Conservation (phyloP, 2,888 invertebrate species). For the Eilema sororculum region DNA sequence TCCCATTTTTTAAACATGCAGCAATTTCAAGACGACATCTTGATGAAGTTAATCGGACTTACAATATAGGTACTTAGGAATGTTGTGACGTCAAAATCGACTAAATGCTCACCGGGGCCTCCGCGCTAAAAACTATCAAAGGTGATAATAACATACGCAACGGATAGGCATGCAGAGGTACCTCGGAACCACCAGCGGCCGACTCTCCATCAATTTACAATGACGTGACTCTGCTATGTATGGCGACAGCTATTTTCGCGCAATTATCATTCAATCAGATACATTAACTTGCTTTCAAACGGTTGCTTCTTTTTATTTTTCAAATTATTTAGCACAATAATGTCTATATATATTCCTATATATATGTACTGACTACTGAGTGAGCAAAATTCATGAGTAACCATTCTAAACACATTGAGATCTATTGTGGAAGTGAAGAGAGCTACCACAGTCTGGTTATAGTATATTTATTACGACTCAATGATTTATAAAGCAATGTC, state of each 20-base stretch:
- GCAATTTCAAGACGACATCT: constrained; percentile 30
- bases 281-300: constrained; percentile 6
- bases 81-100: constrained; percentile 54
- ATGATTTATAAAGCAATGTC: too few relatives aligned
- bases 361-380: background rate
- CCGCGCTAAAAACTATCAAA: constrained; percentile 65
- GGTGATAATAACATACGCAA: constrained; percentile 70
- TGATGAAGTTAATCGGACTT: constrained; percentile 35
- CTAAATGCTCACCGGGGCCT: constrained; percentile 55
- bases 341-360: background rate
- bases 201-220: constrained; percentile 35
- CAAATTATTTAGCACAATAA: constrained; percentile 8
- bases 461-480: too few relatives aligned
- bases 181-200: constrained; percentile 13
- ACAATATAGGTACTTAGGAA: constrained; percentile 25
- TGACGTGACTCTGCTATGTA: constrained; percentile 15
- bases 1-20: background rate
- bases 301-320: constrained; percentile 5
- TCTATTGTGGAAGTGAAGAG: too few relatives aligned
- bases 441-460: too few relatives aligned
- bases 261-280: constrained; percentile 26
- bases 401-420: background rate
- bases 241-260: constrained; percentile 20
- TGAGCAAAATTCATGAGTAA: background rate
- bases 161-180: constrained; percentile 41